Percentiles rank a stretch among this genome's conserved stretches.
Evolutionary conservation across 2,113 vertebrate species (phyloP).

Genomic region (Glareola pratincola): DNA sequence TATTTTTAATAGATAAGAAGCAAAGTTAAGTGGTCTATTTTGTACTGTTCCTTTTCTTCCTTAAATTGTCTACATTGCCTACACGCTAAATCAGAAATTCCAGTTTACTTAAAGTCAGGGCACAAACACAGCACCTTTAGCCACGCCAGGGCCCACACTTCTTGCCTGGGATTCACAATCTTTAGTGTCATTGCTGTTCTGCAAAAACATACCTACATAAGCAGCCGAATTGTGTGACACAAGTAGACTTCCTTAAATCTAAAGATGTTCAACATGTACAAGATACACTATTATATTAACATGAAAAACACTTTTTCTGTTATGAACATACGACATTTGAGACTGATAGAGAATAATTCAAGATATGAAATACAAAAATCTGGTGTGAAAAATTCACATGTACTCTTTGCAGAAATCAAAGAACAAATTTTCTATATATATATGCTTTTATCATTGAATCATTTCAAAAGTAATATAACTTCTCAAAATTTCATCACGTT

Average conservation of each 20-base stretch:
- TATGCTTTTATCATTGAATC: background rate
- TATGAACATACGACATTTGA: background rate
- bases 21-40: background rate
- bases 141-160: accelerated
- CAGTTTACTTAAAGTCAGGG: background rate
- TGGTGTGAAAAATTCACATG: background rate
- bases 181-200: background rate
- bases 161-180: background rate
- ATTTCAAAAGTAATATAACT: constrained; percentile 7
- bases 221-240: background rate
- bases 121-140: background rate
- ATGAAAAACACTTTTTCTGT: background rate
- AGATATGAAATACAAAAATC: background rate
- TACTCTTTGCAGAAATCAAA: background rate
- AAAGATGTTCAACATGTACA: background rate
- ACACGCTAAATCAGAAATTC: background rate
- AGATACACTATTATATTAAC: background rate
- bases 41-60: background rate
- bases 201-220: background rate
- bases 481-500: background rate
- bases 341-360: background rate
- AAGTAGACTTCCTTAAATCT: background rate
- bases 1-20: background rate
- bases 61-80: background rate
- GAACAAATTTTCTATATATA: background rate